phyloP scores from a whole-genome alignment of 2,888 invertebrate species.

The Mesorhabditis belari region DNA sequence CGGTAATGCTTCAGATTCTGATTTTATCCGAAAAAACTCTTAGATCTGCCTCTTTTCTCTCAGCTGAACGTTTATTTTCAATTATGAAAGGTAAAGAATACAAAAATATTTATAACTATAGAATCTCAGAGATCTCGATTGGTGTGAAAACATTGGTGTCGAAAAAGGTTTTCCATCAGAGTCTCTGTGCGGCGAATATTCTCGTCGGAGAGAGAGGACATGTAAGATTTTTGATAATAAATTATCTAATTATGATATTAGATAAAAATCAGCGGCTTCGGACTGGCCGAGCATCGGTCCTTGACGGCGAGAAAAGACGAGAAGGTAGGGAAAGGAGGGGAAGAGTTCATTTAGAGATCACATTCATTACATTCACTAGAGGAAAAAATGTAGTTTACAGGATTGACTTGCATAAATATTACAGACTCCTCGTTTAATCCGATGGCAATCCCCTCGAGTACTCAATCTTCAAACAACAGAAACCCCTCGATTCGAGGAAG shows the following conservation, averaged over 20 bases:
- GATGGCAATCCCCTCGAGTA: slow-evolving; percentile 20
- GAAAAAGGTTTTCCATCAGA: slow-evolving; percentile 11
- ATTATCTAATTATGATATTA: background rate
- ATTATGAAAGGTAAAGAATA: slow-evolving; percentile 11
- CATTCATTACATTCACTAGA: no score
- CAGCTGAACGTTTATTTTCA: slow-evolving; percentile 16
- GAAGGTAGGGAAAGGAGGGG: no score
- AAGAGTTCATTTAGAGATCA: no score
- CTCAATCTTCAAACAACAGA: slow-evolving; percentile 13
- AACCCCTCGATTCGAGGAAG: slow-evolving; percentile 9
- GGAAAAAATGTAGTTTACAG: no score
- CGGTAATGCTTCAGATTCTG: no score
- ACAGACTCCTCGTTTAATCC: slow-evolving; percentile 13
- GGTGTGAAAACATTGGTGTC: slow-evolving; percentile 15
- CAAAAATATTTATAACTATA: background rate
- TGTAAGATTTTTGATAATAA: slow-evolving; percentile 1
- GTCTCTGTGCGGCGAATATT: slow-evolving; percentile 17
- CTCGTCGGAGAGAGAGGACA: slow-evolving; percentile 21
- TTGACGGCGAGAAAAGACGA: slow-evolving; percentile 9
- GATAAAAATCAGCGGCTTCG: slow-evolving; percentile 18
- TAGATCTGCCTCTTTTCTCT: slow-evolving; percentile 22
- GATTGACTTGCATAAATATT: background rate
- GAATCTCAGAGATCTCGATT: slow-evolving; percentile 11
- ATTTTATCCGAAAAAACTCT: no score
- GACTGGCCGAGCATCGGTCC: slow-evolving; percentile 16